These are phyloP conservation scores for Etheostoma perlongum DNA, from an alignment of 2,797 vertebrate genomes.

Conservation along the genomic window DNA sequence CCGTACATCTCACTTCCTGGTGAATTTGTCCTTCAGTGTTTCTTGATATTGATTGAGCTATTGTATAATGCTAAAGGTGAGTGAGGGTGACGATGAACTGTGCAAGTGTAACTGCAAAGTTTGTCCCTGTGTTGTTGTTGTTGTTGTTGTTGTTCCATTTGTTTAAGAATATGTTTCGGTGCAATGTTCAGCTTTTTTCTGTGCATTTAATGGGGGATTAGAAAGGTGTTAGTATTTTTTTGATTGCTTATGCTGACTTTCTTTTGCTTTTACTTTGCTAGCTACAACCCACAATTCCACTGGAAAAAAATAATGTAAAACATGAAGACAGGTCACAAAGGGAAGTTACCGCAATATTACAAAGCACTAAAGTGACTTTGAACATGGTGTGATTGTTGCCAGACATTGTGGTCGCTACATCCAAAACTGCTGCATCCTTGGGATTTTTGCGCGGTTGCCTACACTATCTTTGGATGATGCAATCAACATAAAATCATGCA, in stretches of 20 bases:
- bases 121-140: not conserved
- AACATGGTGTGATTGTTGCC: constrained; percentile 15
- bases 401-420: constrained; percentile 21
- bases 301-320: not conserved
- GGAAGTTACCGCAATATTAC: not conserved
- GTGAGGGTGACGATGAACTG: not conserved
- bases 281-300: not conserved
- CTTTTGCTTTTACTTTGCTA: not conserved
- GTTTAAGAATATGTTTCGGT: not conserved
- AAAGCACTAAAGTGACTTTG: not conserved
- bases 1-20: constrained; percentile 8
- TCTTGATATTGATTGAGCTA: not conserved
- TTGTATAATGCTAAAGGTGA: no score
- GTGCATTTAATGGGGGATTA: not conserved
- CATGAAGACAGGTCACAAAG: not conserved
- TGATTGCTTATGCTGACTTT: not conserved
- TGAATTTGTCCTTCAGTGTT: constrained; percentile 4
- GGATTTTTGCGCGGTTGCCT: not conserved
- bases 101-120: not conserved
- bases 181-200: not conserved
- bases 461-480: constrained; percentile 27
- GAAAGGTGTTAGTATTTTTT: not conserved
- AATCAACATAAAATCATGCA: constrained; percentile 12
- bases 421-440: constrained; percentile 12
- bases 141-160: not conserved